Evolutionary conservation across 2,113 vertebrate genomes (phyloP).

Genomic region (Hippocampus abdominalis): DNA sequence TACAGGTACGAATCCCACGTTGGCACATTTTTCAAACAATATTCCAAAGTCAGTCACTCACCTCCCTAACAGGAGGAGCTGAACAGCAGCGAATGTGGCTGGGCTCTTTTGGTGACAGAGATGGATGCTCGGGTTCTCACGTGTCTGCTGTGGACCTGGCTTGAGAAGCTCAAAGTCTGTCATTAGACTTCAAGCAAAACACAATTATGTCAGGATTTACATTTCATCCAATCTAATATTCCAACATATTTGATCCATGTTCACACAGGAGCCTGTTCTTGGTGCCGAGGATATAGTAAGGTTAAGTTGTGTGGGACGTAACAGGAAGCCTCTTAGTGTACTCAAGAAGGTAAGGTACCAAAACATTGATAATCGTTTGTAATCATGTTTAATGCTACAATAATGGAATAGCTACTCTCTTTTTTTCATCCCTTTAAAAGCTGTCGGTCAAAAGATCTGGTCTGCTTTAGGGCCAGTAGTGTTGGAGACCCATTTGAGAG

Average conservation of each 20-base stretch:
- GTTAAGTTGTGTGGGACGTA: constrained; percentile 35
- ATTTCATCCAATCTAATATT: neutral
- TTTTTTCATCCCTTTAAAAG: neutral
- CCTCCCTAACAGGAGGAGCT: constrained; percentile 67
- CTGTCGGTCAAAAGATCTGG: neutral
- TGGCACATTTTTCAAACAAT: neutral
- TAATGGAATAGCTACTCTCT: neutral
- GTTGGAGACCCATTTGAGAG: neutral
- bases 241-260: neutral
- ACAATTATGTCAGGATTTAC: neutral
- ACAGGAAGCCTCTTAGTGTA: constrained; percentile 46
- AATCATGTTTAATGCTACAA: neutral
- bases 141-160: constrained; percentile 75
- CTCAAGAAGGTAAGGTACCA: constrained; percentile 72
- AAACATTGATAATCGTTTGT: neutral
- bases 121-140: constrained; percentile 72
- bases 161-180: constrained; percentile 74
- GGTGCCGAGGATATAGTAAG: constrained; percentile 60
- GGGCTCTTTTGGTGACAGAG: constrained; percentile 72
- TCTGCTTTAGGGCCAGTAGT: neutral
- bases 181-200: neutral
- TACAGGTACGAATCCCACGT: constrained; percentile 62
- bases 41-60: constrained; percentile 1
- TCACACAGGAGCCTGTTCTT: constrained; percentile 72
- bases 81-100: constrained; percentile 73